These are phyloP conservation scores for Eulemur coronatus DNA, from an alignment of 2,797 vertebrate species.

Conservation along the genomic window DNA sequence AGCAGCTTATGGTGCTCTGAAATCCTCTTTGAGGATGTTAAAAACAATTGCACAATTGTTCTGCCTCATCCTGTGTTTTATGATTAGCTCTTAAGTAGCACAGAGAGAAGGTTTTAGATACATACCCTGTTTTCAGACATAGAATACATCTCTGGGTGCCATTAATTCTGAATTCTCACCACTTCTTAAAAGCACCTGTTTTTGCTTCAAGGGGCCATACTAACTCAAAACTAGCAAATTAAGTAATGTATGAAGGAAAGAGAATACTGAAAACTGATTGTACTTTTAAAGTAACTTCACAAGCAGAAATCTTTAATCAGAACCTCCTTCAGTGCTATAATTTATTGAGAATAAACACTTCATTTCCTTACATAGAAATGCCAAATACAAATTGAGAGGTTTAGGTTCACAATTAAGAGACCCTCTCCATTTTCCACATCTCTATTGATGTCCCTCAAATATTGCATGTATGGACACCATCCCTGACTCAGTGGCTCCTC, in stretches of 20 bases:
- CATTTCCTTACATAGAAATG: not conserved
- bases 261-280: conserved; percentile 35
- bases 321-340: not conserved
- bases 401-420: not conserved
- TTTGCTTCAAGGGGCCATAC: conserved; percentile 26
- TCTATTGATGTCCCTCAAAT: not conserved
- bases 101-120: conserved; percentile 37
- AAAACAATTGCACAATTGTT: conserved; percentile 59
- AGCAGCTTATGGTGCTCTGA: conserved; percentile 46
- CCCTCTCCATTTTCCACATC: not conserved
- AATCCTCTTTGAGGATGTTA: conserved; percentile 71
- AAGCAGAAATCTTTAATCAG: conserved; percentile 43
- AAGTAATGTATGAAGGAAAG: not conserved
- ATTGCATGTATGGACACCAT: rapidly evolving
- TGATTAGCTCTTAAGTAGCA: not conserved
- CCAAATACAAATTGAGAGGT: not conserved
- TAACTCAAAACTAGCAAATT: conserved; percentile 17
- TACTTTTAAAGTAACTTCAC: conserved; percentile 52
- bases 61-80: conserved; percentile 41
- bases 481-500: not conserved
- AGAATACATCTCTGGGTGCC: not conserved
- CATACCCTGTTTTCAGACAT: conserved; percentile 29
- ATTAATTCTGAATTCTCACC: conserved; percentile 49
- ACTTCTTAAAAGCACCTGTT: conserved; percentile 57
- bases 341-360: conserved; percentile 48